Evolutionary conservation across 2,113 vertebrate species (phyloP).

Genomic region (Otis tarda): DNA sequence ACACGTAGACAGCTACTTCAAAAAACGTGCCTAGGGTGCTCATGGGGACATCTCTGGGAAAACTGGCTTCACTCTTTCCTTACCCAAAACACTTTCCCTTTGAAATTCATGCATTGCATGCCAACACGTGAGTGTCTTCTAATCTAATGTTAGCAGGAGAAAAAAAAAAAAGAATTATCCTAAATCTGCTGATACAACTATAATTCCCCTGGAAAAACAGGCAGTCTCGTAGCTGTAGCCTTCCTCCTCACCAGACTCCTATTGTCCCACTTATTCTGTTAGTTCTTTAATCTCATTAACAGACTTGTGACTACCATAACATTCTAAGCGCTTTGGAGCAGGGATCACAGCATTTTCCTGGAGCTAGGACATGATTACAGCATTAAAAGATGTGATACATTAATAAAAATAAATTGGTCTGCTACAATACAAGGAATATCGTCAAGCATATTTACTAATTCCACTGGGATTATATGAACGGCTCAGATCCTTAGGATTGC

Average conservation of each 20-base stretch:
- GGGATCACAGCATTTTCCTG: conserved; percentile 8
- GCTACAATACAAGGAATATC: neutral
- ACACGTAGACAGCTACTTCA: neutral
- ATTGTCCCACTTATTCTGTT: neutral
- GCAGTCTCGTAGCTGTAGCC: neutral
- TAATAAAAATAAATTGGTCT: conserved; percentile 43
- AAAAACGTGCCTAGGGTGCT: neutral
- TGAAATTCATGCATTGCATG: neutral
- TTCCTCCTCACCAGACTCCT: neutral
- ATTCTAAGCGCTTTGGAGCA: conserved; percentile 15
- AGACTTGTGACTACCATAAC: neutral
- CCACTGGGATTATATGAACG: neutral
- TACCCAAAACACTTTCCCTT: neutral
- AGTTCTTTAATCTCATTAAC: conserved; percentile 3
- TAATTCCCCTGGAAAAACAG: neutral
- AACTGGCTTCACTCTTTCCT: neutral
- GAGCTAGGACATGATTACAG: conserved; percentile 21
- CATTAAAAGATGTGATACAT: neutral
- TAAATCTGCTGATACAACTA: neutral
- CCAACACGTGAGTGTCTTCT: neutral
- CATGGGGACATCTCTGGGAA: neutral
- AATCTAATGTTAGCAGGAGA: neutral
- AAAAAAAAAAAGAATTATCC: neutral
- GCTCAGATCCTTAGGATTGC: neutral
- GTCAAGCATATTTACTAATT: conserved; percentile 18